Base-by-base conservation (phyloP, 2,797 vertebrate species). In the Parauchenoglanis punctatus region DNA sequence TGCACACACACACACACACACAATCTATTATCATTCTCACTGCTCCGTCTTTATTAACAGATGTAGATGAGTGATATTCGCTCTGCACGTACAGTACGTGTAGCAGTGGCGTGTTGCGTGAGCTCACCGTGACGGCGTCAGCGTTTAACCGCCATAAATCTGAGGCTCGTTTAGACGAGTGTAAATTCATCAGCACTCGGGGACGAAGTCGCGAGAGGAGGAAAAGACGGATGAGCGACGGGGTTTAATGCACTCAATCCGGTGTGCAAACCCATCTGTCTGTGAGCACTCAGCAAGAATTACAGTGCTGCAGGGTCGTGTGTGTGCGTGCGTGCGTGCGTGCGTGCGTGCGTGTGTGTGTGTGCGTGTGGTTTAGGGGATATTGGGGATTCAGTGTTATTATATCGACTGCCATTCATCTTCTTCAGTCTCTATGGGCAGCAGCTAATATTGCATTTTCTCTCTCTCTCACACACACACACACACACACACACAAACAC, bases 261-360 rank as follows among this genome's bases (percentile, higher is more conserved):
- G 54, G n/a, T 52, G 31, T 85, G 88, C 85, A 67, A 83, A 83
- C 88, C 88, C 92, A 93, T 93, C 91, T 89, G 91, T 91, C 91
- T 91, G 80, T n/a, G 76, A 90, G 87, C 90, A 85, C 85, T 91
- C 77, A 75, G 49, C 59, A 82, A 59, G 75, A 87, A 90, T 86
- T 88, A 85, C 88, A 76, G 72, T 2, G 7, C 89, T 89, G 76
- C 88, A 63, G 82, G 59, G 67, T 7, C 0, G 15, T 23, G 52
- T 35, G 76, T 78, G 52, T 58, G 76, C 58, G 76, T 58, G 52
- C 20, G 17, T 58, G 76, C 58, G 52, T 78, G 73, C 52, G 44
- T 49, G n/a, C 11, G 73, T 54, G 52, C 52, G 49, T 52, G 75
- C 28, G 73, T 75, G 40, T 76, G 23, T 52, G 73, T 52, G 73